Evolutionary conservation across 2,888 invertebrate species (phyloP).

Genomic region (Heliconius ethilla): DNA sequence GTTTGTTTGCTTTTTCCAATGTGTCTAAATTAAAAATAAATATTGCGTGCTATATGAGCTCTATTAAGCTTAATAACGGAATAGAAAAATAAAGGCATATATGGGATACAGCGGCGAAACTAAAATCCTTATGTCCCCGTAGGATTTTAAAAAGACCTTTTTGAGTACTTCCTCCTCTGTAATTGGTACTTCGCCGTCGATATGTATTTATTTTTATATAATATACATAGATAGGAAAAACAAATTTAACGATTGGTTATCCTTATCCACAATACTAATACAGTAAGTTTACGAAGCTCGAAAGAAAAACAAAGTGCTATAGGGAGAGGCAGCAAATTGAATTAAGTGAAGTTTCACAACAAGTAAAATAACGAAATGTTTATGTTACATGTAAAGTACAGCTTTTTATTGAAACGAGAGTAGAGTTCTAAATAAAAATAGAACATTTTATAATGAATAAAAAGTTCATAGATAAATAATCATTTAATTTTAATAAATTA

Average conservation of each 20-base stretch:
- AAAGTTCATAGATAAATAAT: not conserved
- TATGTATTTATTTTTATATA: not conserved
- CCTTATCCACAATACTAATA: slow-evolving; percentile 28
- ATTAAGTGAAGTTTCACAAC: slow-evolving; percentile 15
- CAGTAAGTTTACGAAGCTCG: slow-evolving; percentile 17
- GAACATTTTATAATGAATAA: not conserved
- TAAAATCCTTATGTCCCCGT: too few relatives aligned
- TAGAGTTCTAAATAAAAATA: not conserved
- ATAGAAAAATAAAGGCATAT: too few relatives aligned
- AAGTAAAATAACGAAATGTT: slow-evolving; percentile 17
- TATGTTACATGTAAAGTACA: not conserved
- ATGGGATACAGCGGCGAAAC: too few relatives aligned
- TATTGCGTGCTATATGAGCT: not conserved
- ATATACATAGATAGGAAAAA: slow-evolving; percentile 11
- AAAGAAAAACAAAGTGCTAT: slow-evolving; percentile 25
- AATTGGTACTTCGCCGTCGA: too few relatives aligned
- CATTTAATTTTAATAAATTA: not conserved
- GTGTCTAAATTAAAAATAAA: not conserved
- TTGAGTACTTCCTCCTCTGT: too few relatives aligned
- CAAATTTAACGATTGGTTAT: slow-evolving; percentile 24
- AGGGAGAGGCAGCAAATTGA: slow-evolving; percentile 25
- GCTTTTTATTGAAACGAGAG: slow-evolving; percentile 4
- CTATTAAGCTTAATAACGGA: not conserved
- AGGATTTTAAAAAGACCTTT: too few relatives aligned
- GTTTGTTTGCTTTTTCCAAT: not conserved